These are phyloP conservation scores for Onychostoma macrolepis DNA, from an alignment of 2,113 vertebrate species.

Conservation along the genomic window DNA sequence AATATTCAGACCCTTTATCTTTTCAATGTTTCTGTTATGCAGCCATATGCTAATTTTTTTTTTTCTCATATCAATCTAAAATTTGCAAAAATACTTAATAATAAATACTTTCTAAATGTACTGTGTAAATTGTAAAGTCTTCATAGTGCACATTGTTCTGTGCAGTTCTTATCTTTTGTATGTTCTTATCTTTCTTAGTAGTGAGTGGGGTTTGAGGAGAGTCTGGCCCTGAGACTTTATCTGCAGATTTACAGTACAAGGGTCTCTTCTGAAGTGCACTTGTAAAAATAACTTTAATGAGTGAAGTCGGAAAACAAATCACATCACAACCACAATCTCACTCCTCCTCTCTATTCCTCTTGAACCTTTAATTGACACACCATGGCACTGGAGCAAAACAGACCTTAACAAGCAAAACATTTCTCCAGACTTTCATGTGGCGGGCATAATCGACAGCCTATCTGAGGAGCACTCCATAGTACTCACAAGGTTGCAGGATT, in stretches of 20 bases:
- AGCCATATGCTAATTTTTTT: neutral
- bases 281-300: neutral
- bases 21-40: neutral
- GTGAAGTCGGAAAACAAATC: slow-evolving; percentile 7
- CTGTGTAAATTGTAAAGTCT: no score
- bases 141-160: neutral
- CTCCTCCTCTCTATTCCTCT: neutral
- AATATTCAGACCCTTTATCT: neutral
- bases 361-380: slow-evolving; percentile 28
- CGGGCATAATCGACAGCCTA: slow-evolving; percentile 4
- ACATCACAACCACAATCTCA: neutral
- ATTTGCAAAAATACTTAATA: no score
- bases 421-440: neutral
- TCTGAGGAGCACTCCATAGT: neutral
- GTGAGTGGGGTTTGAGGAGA: neutral
- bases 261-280: neutral
- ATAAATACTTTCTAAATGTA: no score
- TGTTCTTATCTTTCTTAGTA: neutral
- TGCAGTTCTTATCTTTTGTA: neutral
- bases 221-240: neutral
- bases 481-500: slow-evolving; percentile 41
- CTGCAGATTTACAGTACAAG: neutral
- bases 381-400: neutral
- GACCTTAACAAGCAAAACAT: neutral
- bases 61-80: neutral